Conservation (phyloP, 2,113 vertebrate genomes). For the Gadus chalcogrammus region DNA sequence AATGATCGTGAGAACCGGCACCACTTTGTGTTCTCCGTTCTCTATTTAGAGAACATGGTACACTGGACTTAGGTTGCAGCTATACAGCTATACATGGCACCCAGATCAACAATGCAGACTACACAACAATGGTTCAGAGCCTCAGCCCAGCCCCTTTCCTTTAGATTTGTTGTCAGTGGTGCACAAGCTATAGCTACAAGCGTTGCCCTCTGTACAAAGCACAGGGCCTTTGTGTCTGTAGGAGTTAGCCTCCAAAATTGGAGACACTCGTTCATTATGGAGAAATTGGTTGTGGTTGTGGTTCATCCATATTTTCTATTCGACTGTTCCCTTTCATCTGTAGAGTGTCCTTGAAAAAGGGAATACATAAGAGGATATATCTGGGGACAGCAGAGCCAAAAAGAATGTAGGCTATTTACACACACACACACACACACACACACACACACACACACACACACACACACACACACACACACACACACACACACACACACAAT, state of each 20-base stretch:
- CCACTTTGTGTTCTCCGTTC: slow-evolving; percentile 26
- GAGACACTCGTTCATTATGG: slow-evolving; percentile 27
- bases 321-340: slow-evolving; percentile 29
- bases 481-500: too few relatives aligned
- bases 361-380: slow-evolving; percentile 27
- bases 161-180: slow-evolving; percentile 40
- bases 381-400: slow-evolving; percentile 35
- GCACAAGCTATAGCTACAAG: slow-evolving; percentile 29
- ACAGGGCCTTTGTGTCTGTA: slow-evolving; percentile 35
- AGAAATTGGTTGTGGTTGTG: slow-evolving; percentile 33
- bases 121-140: slow-evolving; percentile 49
- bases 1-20: slow-evolving; percentile 20
- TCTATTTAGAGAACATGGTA: slow-evolving; percentile 42
- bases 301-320: slow-evolving; percentile 39
- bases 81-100: slow-evolving; percentile 36
- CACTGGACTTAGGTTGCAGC: slow-evolving; percentile 17
- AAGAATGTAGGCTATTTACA: not conserved
- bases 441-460: too few relatives aligned
- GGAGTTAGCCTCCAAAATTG: slow-evolving; percentile 25
- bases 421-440: not conserved
- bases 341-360: slow-evolving; percentile 23
- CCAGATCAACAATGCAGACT: slow-evolving; percentile 50
- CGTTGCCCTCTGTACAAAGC: slow-evolving; percentile 17
- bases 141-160: slow-evolving; percentile 6
- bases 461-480: too few relatives aligned